Conservation (phyloP, 2,113 vertebrate species). For the Hiodon alosoides region DNA sequence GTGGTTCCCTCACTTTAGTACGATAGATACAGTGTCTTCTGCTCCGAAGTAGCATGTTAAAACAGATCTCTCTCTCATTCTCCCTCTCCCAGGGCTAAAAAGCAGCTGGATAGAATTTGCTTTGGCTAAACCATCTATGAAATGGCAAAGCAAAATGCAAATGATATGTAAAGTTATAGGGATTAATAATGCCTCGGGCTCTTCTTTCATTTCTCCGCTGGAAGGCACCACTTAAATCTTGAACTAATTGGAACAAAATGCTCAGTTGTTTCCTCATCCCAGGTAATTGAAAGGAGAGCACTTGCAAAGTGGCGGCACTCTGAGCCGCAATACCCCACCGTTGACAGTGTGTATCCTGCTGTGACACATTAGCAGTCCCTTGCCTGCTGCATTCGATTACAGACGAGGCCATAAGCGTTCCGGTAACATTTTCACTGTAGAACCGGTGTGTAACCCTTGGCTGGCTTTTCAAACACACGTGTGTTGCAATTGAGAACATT, state of each 20-base stretch:
- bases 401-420: constrained; percentile 24
- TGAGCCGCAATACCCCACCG: constrained; percentile 1
- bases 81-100: constrained; percentile 7
- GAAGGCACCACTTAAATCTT: constrained; percentile 39
- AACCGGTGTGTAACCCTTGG: constrained; percentile 6
- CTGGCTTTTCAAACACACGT: neutral
- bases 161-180: constrained; percentile 43
- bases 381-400: constrained; percentile 37
- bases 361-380: constrained; percentile 38
- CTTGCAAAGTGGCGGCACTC: constrained; percentile 23
- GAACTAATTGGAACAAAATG: constrained; percentile 61
- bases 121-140: neutral
- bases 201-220: constrained; percentile 36
- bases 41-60: neutral
- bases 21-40: no score
- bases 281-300: constrained; percentile 33
- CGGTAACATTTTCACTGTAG: constrained; percentile 19
- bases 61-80: neutral
- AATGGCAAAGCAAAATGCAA: constrained; percentile 26
- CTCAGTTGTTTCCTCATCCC: constrained; percentile 40
- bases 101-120: neutral
- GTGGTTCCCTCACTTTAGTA: neutral
- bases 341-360: constrained; percentile 16
- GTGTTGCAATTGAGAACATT: neutral
- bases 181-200: constrained; percentile 44